phyloP scores from a whole-genome alignment of 1,140 invertebrate genomes.

The Dryas iulia region DNA sequence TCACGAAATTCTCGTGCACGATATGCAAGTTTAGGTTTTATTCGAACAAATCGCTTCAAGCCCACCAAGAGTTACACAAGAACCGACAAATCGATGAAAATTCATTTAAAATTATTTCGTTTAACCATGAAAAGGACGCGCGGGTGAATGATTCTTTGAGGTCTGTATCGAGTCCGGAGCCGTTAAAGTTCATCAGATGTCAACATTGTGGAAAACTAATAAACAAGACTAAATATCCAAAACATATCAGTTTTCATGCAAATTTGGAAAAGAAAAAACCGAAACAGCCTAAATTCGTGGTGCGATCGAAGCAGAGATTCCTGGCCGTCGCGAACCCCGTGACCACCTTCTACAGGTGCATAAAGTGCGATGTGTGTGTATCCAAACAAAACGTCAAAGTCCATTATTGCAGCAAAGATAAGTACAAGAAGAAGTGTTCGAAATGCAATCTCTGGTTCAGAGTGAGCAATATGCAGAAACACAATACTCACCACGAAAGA shows the following conservation, averaged over 20 bases:
- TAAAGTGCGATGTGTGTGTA: conserved; percentile 15
- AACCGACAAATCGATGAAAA: conserved; percentile 8
- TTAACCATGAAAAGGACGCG: conserved; percentile 25
- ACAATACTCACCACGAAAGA: conserved; percentile 13
- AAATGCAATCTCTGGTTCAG: conserved; percentile 21
- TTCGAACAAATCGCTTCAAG: neutral
- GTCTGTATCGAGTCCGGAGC: conserved; percentile 20
- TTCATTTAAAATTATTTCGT: conserved; percentile 26
- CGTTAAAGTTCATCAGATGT: conserved; percentile 41
- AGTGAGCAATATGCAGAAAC: neutral
- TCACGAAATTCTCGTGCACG: conserved; percentile 14
- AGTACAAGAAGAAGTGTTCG: conserved; percentile 11
- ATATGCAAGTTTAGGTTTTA: conserved; percentile 27
- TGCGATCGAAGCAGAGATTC: neutral
- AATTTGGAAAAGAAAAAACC: neutral
- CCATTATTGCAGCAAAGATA: conserved; percentile 8
- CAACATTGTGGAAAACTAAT: conserved; percentile 36
- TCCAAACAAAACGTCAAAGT: neutral
- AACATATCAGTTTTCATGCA: conserved; percentile 24
- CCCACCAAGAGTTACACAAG: conserved; percentile 25
- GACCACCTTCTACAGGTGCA: conserved; percentile 27
- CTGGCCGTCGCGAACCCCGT: neutral
- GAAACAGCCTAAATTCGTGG: conserved; percentile 9
- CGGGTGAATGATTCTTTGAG: conserved; percentile 21
- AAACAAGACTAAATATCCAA: conserved; percentile 31